Percentiles rank a stretch among this genome's conserved stretches.
These are phyloP conservation scores for Lophius americanus DNA, from an alignment of 2,797 vertebrate genomes.

Conservation along the genomic window DNA sequence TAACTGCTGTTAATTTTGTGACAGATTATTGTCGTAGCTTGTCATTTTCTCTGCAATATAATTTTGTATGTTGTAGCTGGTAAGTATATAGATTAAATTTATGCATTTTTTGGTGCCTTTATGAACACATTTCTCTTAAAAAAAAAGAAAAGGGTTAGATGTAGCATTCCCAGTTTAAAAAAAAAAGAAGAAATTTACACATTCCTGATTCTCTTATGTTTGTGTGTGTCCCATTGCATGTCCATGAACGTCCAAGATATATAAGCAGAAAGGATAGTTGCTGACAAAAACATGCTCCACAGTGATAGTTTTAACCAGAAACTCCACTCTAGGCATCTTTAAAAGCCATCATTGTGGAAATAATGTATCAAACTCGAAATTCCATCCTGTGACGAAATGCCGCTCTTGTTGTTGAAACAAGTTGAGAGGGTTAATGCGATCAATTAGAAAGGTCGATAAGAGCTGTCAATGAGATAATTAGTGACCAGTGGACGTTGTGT, in stretches of 20 bases:
- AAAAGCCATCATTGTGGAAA: background rate
- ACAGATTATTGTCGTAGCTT: background rate
- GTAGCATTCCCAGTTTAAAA: too few species aligned
- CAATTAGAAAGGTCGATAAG: conserved; percentile 12
- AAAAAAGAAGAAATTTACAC: too few species aligned
- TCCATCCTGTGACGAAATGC: background rate
- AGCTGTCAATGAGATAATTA: conserved; percentile 18
- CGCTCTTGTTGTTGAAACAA: background rate
- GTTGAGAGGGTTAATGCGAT: background rate
- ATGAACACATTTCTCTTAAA: too few species aligned
- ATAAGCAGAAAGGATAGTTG: background rate
- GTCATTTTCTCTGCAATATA: background rate
- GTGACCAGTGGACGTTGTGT: conserved; percentile 25
- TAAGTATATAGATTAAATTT: background rate
- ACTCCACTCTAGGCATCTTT: background rate
- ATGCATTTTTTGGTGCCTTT: too few species aligned
- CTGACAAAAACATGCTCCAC: background rate
- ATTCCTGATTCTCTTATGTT: background rate
- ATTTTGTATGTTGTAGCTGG: background rate
- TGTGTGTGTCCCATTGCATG: background rate
- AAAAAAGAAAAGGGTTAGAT: too few species aligned
- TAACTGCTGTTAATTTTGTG: too few species aligned
- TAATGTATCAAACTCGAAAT: background rate
- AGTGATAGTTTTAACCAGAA: background rate
- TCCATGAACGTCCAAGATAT: background rate